These are phyloP conservation scores for Phataginus tricuspis DNA, from an alignment of 2,797 vertebrate genomes.

Conservation along the genomic window DNA sequence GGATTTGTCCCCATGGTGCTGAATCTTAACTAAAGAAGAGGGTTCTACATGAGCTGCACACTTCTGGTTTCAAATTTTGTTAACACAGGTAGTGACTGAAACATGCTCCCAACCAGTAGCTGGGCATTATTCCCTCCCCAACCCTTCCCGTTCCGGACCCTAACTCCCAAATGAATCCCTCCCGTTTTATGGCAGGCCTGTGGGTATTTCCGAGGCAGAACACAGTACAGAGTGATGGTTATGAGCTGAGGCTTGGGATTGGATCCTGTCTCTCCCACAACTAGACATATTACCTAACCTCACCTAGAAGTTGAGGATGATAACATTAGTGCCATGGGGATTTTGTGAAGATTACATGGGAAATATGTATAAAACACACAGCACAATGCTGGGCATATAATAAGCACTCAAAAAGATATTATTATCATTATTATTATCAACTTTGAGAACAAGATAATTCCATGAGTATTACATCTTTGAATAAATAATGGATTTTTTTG, in stretches of 20 bases:
- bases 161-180: background rate
- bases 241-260: slow-evolving; percentile 33
- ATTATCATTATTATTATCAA: background rate
- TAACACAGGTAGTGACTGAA: background rate
- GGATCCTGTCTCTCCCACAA: background rate
- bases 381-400: background rate
- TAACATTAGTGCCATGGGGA: background rate
- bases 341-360: background rate
- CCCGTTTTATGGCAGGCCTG: background rate
- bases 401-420: background rate
- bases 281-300: background rate
- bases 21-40: background rate
- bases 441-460: background rate
- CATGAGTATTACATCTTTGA: slow-evolving; percentile 13
- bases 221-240: background rate
- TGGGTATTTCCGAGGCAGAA: background rate
- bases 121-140: background rate
- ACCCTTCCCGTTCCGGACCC: background rate
- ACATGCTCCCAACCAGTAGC: background rate
- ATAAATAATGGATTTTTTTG: background rate
- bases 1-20: background rate
- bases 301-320: background rate
- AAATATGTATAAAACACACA: background rate
- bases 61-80: background rate
- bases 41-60: background rate